A percentile compares a stretch with the other conserved stretches of the same genome.
These are phyloP conservation scores for Pristionchus mayeri DNA, from an alignment of 2,888 invertebrate genomes.

Conservation along the genomic window DNA sequence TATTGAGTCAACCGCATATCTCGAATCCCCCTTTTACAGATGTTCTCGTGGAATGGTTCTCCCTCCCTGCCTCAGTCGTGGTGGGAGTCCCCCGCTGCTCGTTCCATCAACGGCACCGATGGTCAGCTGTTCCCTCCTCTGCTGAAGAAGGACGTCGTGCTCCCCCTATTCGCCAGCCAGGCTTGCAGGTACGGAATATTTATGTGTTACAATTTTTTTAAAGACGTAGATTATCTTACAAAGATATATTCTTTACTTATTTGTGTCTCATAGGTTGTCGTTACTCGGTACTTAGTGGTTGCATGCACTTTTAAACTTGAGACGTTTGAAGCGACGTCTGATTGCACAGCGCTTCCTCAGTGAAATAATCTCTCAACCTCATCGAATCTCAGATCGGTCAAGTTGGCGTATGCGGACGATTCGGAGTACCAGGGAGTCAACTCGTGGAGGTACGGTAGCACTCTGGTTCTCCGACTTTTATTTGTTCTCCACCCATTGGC, in stretches of 20 bases:
- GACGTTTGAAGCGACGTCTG: too few relatives aligned
- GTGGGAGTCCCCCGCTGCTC: constrained; percentile 68
- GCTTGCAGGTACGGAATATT: constrained; percentile 63
- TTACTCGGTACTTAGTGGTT: too few relatives aligned
- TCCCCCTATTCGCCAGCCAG: constrained; percentile 66
- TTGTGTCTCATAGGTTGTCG: not conserved
- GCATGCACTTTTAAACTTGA: too few relatives aligned
- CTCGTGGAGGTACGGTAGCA: constrained; percentile 44
- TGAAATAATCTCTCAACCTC: not conserved
- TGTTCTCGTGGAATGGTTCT: constrained; percentile 71
- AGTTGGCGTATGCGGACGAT: constrained; percentile 43
- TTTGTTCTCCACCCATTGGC: not conserved
- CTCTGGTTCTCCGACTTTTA: not conserved
- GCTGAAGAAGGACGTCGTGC: constrained; percentile 54
- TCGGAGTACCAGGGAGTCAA: constrained; percentile 45
- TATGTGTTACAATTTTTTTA: too few relatives aligned
- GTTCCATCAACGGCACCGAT: constrained; percentile 72
- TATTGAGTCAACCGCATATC: not conserved
- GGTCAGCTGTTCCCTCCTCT: constrained; percentile 73
- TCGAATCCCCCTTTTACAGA: constrained; percentile 37
- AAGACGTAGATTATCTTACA: too few relatives aligned
- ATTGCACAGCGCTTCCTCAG: too few relatives aligned
- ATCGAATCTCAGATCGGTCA: constrained; percentile 7
- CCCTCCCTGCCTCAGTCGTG: constrained; percentile 57
- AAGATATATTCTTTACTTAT: too few relatives aligned